Conservation (phyloP, 2,113 vertebrate species). For the Mesitornis unicolor region DNA sequence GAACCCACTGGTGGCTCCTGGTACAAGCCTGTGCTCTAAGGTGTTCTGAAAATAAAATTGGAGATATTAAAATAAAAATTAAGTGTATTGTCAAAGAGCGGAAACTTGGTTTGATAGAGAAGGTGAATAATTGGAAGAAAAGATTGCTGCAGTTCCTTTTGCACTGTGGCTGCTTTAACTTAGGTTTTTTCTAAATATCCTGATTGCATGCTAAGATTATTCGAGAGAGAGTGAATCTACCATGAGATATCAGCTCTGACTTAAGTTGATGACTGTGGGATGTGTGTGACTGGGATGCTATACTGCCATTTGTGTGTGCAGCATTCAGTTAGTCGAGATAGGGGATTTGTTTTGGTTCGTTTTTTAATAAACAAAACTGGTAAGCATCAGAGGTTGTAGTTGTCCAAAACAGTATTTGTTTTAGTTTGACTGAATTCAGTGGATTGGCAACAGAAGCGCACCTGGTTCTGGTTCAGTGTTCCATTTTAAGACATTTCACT, state of each 20-base stretch:
- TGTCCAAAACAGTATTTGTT: background rate
- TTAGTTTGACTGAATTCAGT: background rate
- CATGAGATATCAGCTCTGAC: background rate
- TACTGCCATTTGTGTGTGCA: background rate
- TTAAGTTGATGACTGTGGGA: background rate
- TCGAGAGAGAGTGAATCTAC: background rate
- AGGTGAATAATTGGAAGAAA: background rate
- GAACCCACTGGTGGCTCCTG: background rate
- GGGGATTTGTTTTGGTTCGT: fast-evolving
- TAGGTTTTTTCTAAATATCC: background rate
- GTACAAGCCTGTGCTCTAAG: background rate
- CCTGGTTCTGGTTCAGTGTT: background rate
- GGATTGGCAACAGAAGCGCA: background rate
- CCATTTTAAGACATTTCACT: background rate
- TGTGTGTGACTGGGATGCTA: background rate
- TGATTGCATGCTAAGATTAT: background rate
- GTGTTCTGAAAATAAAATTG: background rate
- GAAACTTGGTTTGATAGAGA: background rate
- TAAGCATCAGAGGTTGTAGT: background rate
- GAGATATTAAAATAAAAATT: background rate
- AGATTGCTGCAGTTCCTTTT: background rate
- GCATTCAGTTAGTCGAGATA: background rate
- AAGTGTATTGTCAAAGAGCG: background rate
- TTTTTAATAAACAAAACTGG: background rate
- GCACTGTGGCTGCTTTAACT: background rate